These are phyloP conservation scores for Drosophila sturtevanti DNA, from an alignment of 1,140 invertebrate genomes.

Conservation along the genomic window DNA sequence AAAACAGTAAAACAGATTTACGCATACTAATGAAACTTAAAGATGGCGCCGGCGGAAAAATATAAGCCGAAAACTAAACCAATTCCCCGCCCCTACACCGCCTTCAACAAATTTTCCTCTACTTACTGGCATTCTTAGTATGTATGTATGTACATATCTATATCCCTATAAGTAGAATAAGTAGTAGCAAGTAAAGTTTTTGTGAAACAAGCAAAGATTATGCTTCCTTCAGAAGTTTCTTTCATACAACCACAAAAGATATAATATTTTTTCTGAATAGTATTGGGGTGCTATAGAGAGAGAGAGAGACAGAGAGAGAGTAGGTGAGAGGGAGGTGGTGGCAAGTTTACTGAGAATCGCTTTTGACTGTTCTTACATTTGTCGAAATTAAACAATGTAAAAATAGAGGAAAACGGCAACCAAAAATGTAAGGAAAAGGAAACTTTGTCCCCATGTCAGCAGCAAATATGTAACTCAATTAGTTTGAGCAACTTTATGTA, in stretches of 20 bases:
- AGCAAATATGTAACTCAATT: constrained; percentile 79
- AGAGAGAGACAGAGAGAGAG: no score
- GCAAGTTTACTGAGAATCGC: constrained; percentile 53
- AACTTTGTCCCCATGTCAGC: constrained; percentile 70
- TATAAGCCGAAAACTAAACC: constrained; percentile 43
- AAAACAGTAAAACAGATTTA: constrained; percentile 44
- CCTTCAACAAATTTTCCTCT: not conserved
- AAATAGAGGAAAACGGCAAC: constrained; percentile 41
- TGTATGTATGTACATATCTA: constrained; percentile 33
- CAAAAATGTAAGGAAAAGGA: constrained; percentile 41
- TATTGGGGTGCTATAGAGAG: no score
- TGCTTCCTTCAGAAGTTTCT: constrained; percentile 59
- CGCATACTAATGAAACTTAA: constrained; percentile 71
- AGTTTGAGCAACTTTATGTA: constrained; percentile 49
- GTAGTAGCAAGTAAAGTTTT: constrained; percentile 67
- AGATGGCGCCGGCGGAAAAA: constrained; percentile 75
- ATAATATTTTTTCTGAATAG: not conserved
- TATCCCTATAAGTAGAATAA: constrained; percentile 25
- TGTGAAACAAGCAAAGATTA: constrained; percentile 71
- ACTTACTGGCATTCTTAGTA: constrained; percentile 2
- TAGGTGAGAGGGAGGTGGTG: not conserved
- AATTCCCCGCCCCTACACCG: constrained; percentile 1
- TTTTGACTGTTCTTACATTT: constrained; percentile 73
- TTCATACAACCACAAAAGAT: constrained; percentile 38
- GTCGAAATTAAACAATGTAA: constrained; percentile 79